A percentile compares a stretch with the other conserved stretches of the same genome.
Conservation (phyloP, 2,888 invertebrate genomes). For the Dasysyrphus albostriatus region DNA sequence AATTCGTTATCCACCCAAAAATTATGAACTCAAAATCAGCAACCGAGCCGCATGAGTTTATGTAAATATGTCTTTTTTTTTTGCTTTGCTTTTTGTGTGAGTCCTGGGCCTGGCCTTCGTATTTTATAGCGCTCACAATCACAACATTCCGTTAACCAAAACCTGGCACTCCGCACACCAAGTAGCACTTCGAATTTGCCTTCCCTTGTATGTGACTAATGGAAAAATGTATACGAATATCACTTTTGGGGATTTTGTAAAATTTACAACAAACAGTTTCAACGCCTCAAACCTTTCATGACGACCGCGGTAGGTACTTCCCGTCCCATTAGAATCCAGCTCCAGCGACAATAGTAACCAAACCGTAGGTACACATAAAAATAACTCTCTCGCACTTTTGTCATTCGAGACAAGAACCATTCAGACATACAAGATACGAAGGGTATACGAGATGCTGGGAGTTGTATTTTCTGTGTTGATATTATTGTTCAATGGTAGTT, state of each 20-base stretch:
- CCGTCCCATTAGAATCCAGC: background rate
- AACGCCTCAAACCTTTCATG: conserved; percentile 27
- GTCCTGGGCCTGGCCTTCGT: conserved; percentile 1
- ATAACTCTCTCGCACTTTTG: conserved; percentile 31
- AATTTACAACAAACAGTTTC: conserved; percentile 71
- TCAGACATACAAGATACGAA: conserved; percentile 26
- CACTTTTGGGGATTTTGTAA: conserved; percentile 72
- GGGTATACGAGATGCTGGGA: background rate
- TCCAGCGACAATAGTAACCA: conserved; percentile 5
- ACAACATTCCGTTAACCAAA: conserved; percentile 57
- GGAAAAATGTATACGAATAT: conserved; percentile 71
- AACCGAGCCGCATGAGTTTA: conserved; percentile 25
- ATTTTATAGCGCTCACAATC: conserved; percentile 58
- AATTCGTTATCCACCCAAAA: conserved; percentile 37
- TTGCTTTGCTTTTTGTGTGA: background rate
- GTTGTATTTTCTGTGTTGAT: conserved; percentile 36
- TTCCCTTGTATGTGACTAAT: conserved; percentile 65
- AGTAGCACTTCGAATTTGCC: conserved; percentile 21
- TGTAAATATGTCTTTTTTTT: conserved; percentile 5
- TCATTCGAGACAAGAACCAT: conserved; percentile 29
- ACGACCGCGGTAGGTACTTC: background rate
- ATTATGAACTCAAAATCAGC: conserved; percentile 45
- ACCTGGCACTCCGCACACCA: conserved; percentile 39
- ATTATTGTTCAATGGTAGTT: conserved; percentile 39
- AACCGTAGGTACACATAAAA: conserved; percentile 18